phyloP scores from a whole-genome alignment of 2,797 vertebrate genomes.

The Peromyscus attwateri region DNA sequence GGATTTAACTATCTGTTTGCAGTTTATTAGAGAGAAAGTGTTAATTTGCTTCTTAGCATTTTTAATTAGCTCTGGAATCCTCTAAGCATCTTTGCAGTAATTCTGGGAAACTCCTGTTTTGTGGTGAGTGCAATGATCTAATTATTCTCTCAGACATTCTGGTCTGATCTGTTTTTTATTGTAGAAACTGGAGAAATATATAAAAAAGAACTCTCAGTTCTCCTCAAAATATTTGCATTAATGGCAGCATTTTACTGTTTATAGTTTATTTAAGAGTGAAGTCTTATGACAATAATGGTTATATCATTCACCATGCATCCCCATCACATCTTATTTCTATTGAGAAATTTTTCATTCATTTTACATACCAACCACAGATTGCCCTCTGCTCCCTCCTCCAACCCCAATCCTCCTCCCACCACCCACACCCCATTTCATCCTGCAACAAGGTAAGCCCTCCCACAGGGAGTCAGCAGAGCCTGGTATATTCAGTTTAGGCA shows the following conservation, averaged over 20 bases:
- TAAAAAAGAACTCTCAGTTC: background rate
- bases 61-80: constrained; percentile 79
- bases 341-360: too few relatives aligned
- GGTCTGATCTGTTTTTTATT: constrained; percentile 5
- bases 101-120: constrained; percentile 71
- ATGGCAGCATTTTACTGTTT: background rate
- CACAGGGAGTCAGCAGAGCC: too few relatives aligned
- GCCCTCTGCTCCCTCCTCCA: too few relatives aligned
- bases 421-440: too few relatives aligned
- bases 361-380: too few relatives aligned
- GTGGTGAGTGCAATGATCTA: constrained; percentile 59
- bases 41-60: constrained; percentile 80
- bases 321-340: background rate
- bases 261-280: constrained; percentile 13
- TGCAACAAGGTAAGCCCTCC: too few relatives aligned
- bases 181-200: background rate
- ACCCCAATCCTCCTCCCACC: too few relatives aligned
- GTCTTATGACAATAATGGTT: background rate
- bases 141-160: constrained; percentile 71
- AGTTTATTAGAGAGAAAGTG: constrained; percentile 80
- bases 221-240: background rate
- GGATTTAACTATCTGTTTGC: constrained; percentile 79
- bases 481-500: too few relatives aligned
- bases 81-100: constrained; percentile 73
- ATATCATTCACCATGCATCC: background rate